Base-by-base conservation (phyloP, 2,888 invertebrate genomes). In the Branchipolynoe longqiensis region DNA sequence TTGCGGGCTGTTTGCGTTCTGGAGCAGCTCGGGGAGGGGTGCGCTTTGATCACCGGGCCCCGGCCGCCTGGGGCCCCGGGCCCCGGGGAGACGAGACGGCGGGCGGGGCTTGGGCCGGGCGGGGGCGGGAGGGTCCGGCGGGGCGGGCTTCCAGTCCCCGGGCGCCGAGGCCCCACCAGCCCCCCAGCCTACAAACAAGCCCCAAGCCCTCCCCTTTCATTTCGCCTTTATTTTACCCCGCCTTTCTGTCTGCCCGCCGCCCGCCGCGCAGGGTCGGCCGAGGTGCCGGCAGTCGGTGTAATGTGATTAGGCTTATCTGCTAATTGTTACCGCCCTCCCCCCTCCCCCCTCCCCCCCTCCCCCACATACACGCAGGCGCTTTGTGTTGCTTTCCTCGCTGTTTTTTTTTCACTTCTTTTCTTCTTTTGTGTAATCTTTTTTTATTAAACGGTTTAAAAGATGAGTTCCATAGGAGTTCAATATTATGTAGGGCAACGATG, bases 31-130 rank as follows among this genome's bases (percentile, higher is more conserved):
- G 58, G 22, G 12, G 14, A 4, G 18, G 18, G 58, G 22, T 14
- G 4, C 6, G 18, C 14, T 69, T 69, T 69, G 69, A 69, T 69
- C 69, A 69, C 14, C 69, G 36, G 69, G 69, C 36, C 22, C 33
- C 36, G 69, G n/a, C 18, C 18, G 38, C 69, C 69, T 12, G 36
- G 22, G 33, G 36, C 69, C 69, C 69, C n/a, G n/a, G n/a, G n/a
- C n/a, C n/a, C n/a, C n/a, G n/a, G n/a, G n/a, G n/a, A n/a, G n/a
- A n/a, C n/a, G n/a, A n/a, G n/a, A n/a, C n/a, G n/a, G n/a, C n/a
- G n/a, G n/a, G n/a, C n/a, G n/a, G n/a, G n/a, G n/a, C n/a, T n/a
- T n/a, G n/a, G n/a, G n/a, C n/a, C n/a, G n/a, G n/a, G n/a, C n/a
- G n/a, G n/a, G n/a, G n/a, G n/a, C n/a, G n/a, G n/a, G n/a, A n/a